Conservation (phyloP, 2,797 vertebrate species). For the Varecia variegata region DNA sequence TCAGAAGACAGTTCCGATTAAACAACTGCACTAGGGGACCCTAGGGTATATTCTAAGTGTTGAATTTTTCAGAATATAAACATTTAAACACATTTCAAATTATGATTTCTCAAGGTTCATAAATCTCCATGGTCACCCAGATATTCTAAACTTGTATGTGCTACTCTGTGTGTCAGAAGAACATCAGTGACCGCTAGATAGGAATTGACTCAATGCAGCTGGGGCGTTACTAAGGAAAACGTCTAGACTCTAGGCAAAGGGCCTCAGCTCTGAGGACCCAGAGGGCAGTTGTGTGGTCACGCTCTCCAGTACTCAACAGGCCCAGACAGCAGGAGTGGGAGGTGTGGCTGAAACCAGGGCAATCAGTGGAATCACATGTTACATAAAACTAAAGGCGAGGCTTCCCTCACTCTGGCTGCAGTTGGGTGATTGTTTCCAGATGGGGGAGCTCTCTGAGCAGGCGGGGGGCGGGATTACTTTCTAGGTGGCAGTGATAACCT, state of each 20-base stretch:
- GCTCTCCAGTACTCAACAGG: fast-evolving
- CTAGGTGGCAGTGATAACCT: background rate
- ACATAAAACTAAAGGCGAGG: background rate
- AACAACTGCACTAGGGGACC: background rate
- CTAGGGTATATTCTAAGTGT: background rate
- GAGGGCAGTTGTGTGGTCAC: background rate
- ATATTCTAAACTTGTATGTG: background rate
- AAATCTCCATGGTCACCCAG: background rate
- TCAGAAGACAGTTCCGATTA: background rate
- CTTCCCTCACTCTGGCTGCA: background rate
- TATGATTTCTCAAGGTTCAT: background rate
- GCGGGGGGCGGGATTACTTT: background rate
- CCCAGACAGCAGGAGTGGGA: background rate
- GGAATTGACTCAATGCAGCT: background rate
- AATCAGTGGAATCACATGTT: background rate
- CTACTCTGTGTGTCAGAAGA: background rate
- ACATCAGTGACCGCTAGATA: background rate
- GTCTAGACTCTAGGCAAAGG: background rate
- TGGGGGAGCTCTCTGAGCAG: background rate
- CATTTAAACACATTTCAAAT: background rate
- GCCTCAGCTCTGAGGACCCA: background rate
- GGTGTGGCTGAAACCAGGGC: background rate
- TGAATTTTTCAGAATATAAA: background rate
- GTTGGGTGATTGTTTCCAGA: background rate
- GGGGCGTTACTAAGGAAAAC: background rate